phyloP scores from a whole-genome alignment of 1,140 invertebrate genomes.

The Homarus americanus region DNA sequence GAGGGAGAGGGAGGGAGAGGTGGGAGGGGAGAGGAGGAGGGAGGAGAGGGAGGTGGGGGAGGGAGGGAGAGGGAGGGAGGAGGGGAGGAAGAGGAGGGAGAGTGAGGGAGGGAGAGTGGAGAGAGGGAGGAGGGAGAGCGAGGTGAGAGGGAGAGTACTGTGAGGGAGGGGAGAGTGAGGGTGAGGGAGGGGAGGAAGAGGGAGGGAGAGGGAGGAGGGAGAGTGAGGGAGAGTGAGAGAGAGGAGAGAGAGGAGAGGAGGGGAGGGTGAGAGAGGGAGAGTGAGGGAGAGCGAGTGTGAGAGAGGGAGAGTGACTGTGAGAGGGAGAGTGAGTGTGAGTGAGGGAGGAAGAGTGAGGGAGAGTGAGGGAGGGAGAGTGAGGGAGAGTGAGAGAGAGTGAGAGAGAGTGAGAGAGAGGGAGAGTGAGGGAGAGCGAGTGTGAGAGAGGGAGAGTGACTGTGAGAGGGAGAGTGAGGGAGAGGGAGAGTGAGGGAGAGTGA shows the following conservation, averaged over 20 bases:
- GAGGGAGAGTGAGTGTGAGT: background rate
- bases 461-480: background rate
- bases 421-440: background rate
- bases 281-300: background rate
- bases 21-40: background rate
- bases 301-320: background rate
- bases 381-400: constrained; percentile 5
- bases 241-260: too few relatives aligned
- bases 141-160: background rate
- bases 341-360: background rate
- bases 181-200: background rate
- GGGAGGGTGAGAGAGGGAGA: background rate
- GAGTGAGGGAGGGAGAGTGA: background rate
- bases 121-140: too few relatives aligned
- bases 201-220: background rate
- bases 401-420: too few relatives aligned
- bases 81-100: background rate
- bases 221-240: background rate
- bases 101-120: background rate
- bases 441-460: constrained; percentile 1
- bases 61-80: background rate
- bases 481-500: constrained; percentile 8
- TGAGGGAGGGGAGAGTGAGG: background rate
- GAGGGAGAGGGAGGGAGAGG: background rate
- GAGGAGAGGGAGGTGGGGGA: background rate